phyloP scores from a whole-genome alignment of 2,113 vertebrate genomes.

The Datnioides undecimradiatus region DNA sequence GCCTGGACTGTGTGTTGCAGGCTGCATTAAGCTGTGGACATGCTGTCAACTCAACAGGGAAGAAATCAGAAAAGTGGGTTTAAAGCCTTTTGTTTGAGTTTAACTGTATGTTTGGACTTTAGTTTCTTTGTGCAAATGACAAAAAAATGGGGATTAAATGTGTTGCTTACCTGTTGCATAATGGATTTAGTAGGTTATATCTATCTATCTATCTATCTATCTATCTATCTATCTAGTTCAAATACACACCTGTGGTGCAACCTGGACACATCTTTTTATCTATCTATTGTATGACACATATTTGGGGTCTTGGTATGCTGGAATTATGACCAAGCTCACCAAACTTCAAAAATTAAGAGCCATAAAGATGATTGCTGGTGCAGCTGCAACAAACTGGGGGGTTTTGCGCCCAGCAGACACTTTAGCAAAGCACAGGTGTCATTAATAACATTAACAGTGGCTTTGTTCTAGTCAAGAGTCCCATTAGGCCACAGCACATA shows the following conservation, averaged over 20 bases:
- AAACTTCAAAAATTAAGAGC: too few species aligned
- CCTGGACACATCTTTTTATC: too few species aligned
- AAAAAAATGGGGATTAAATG: not conserved
- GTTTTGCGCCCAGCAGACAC: not conserved
- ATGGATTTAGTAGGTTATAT: too few species aligned
- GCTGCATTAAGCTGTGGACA: slow-evolving; percentile 38
- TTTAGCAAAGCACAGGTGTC: not conserved
- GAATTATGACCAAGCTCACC: not conserved
- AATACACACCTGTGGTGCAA: too few species aligned
- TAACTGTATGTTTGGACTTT: not conserved
- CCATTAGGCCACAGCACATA: not conserved
- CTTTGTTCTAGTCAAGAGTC: not conserved
- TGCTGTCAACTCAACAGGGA: slow-evolving; percentile 38
- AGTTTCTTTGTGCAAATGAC: not conserved
- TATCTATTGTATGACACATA: too few species aligned
- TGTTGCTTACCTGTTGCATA: slow-evolving; percentile 25
- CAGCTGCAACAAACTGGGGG: not conserved
- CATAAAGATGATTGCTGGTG: not conserved
- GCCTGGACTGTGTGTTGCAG: slow-evolving; percentile 32
- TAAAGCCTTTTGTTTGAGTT: not conserved
- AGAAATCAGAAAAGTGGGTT: slow-evolving; percentile 11
- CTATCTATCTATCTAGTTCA: not conserved
- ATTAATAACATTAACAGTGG: not conserved
- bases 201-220: not conserved
- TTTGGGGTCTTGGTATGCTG: too few species aligned